These are phyloP conservation scores for Ostrea denselamellosa DNA, from an alignment of 1,140 invertebrate genomes.

Conservation along the genomic window DNA sequence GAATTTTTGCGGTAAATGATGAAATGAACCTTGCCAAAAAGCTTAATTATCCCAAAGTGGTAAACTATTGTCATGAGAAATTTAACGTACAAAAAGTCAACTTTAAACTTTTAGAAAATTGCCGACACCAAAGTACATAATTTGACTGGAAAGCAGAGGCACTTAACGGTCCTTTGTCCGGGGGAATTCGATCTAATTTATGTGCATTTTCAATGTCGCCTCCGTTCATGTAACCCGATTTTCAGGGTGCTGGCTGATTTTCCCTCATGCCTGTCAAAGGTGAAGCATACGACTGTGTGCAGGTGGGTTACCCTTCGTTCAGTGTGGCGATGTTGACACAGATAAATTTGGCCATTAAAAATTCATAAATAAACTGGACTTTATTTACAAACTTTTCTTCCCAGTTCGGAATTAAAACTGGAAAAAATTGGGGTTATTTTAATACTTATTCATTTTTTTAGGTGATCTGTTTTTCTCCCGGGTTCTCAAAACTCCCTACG, in stretches of 20 bases:
- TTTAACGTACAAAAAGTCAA: background rate
- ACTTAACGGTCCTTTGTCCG: conserved; percentile 17
- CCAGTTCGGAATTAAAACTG: background rate
- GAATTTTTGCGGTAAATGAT: conserved; percentile 21
- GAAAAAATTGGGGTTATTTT: background rate
- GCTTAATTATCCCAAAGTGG: conserved; percentile 15
- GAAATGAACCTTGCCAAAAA: conserved; percentile 25
- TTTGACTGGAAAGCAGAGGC: conserved; percentile 1
- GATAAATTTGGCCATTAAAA: conserved; percentile 1
- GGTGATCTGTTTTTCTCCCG: background rate
- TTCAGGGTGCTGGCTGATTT: background rate
- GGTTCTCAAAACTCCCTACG: background rate
- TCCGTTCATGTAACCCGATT: background rate
- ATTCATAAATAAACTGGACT: conserved; percentile 23
- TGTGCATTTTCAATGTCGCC: conserved; percentile 33
- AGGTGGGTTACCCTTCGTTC: background rate
- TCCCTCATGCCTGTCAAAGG: background rate
- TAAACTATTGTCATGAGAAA: background rate
- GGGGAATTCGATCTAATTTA: conserved; percentile 14
- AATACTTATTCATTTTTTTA: background rate
- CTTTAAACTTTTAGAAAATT: conserved; percentile 14
- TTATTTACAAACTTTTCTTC: background rate
- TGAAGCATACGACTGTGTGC: background rate
- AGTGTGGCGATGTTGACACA: background rate
- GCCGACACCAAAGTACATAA: conserved; percentile 31